Base-by-base conservation (phyloP, 2,888 invertebrate genomes). In the Gortyna flavago region DNA sequence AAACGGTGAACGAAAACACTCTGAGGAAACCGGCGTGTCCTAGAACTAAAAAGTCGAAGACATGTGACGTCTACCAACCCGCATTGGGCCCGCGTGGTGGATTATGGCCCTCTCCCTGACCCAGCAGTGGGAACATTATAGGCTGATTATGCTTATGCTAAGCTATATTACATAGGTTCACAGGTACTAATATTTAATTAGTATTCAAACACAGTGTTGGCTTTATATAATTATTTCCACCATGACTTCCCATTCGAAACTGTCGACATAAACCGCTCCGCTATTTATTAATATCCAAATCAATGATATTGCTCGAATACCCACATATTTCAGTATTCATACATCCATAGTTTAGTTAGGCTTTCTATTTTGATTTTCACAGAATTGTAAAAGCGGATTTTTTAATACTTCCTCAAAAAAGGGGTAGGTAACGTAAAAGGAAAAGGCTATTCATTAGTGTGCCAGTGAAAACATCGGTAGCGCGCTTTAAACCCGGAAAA, bases 371-470 rank as follows among this genome's bases (percentile, higher is more conserved):
- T 21, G 29, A 51, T 41, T 65, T 66, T 59, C 44, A 76, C 38
- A 65, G 61, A 69, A 78, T 75, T 69, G 48, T 75, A 51, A 72
- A 79, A 77, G 71, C 65, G 29, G 70, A 57, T 79, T 83, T 86
- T 83, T 68, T 72, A 80, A 79, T 68, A 78, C 67, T 48, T 7
- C 25, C 38, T 66, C 62, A 83, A 73, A 83, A 44, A 78, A 68
- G 62, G 29, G 70, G 72, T 57, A 61, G 59, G 70, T 74, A 84
- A 78, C 44, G 75, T 77, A 65, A 87, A 74, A 83, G 70, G 85
- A 88, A 89, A 87, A 86, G 74, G 86, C 86, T 85, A 86, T 90
- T 90, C 88, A 90, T 89, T 89, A 88, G 83, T 74, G 71, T 54
- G 54, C 85, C 75, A 75, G 83, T 85, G 81, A 83, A 89, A 89